A percentile compares a stretch with the other conserved stretches of the same genome.
phyloP scores from a whole-genome alignment of 2,888 invertebrate species.

The Hemistola chrysoprasaria region DNA sequence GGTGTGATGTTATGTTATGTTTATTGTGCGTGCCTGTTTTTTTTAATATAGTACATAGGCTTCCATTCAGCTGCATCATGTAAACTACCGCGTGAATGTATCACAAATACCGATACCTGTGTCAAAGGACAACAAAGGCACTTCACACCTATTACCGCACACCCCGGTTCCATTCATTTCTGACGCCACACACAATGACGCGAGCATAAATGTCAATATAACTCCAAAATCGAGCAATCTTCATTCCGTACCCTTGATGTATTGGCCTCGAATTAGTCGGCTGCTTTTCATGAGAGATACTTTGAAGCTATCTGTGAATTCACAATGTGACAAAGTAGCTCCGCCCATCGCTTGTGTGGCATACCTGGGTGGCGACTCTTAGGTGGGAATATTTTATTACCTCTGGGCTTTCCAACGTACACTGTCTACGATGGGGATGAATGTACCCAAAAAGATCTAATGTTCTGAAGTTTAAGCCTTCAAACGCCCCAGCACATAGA shows the following conservation, averaged over 20 bases:
- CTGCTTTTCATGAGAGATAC: conserved; percentile 57
- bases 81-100: conserved; percentile 3
- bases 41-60: no score
- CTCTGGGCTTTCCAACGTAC: conserved; percentile 7
- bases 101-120: conserved; percentile 55
- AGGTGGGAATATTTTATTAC: conserved; percentile 10
- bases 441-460: no score
- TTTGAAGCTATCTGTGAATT: conserved; percentile 60
- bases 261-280: conserved; percentile 78
- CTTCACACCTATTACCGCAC: conserved; percentile 79
- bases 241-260: conserved; percentile 67
- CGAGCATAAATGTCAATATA: conserved; percentile 74
- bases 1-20: no score
- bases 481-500: no score
- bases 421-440: no score
- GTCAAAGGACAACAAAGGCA: conserved; percentile 65
- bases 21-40: no score
- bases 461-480: no score
- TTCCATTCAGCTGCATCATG: no score
- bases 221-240: conserved; percentile 62
- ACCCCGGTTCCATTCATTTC: conserved; percentile 67
- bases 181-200: conserved; percentile 76
- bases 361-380: conserved; percentile 68
- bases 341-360: conserved; percentile 75
- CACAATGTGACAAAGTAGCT: conserved; percentile 69